Base-by-base conservation (phyloP, 2,797 vertebrate genomes). In the Spheniscus humboldti region DNA sequence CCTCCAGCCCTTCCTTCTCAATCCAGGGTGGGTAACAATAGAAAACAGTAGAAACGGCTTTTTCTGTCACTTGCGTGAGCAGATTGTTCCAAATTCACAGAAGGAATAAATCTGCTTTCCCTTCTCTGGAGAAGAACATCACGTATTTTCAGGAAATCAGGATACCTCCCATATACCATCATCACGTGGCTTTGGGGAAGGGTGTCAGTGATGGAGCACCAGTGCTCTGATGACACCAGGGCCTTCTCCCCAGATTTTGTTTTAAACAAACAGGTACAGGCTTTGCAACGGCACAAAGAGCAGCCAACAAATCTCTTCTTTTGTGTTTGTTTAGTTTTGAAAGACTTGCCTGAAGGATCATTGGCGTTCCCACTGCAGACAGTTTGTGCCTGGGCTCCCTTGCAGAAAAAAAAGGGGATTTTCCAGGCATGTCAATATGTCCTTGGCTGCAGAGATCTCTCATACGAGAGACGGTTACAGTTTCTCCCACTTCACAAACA, bases 351-450 rank as follows among this genome's bases (percentile, higher is more conserved):
- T 97, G 95, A 92, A 97, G 91, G 92, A 91, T 95, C 89, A 94
- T 88, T 96, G 94, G 94, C 89, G 24, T 90, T 91, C 73, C 85
- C 62, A 67, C 76, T 50, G 43, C 74, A 94, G 89, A 91, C 73
- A 96, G 92, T 95, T 94, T 94, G 91, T 86, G 94, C 94, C 87
- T 84, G 89, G 82, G 95, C 82, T 96, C 91, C 79, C 76, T 74
- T 64, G 79, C 52, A 69, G 69, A 50, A 82, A 86, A 86, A 88
- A 28, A 50, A 22, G n/a, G 79, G 96, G 76, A 84, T 96, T 94
- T 96, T 97, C 92, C 89, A 94, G 76, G 94, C 91, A 59, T 19
- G 53, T 94, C 91, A 94, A 88, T 96, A 97, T 95, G 94, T 94
- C 96, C 86, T 96, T 96, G 96, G 92, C 95, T 96, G 53, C 90